A percentile compares a stretch with the other conserved stretches of the same genome.
These are phyloP conservation scores for Podarcis siculus DNA, from an alignment of 2,797 vertebrate species.

Conservation along the genomic window DNA sequence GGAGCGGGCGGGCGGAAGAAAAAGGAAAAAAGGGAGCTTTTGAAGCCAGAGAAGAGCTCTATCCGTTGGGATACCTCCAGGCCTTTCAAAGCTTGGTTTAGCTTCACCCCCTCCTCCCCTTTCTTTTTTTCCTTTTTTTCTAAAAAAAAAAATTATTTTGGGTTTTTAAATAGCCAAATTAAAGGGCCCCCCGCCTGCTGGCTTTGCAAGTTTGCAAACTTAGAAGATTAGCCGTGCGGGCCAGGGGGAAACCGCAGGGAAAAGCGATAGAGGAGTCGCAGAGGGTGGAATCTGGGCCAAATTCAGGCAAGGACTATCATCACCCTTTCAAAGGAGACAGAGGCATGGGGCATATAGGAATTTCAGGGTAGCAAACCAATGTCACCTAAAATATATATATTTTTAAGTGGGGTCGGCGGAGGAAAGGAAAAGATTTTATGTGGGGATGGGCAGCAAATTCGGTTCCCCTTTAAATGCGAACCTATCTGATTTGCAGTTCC, in stretches of 20 bases:
- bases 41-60: slow-evolving; percentile 74
- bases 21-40: slow-evolving; percentile 69
- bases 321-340: not conserved
- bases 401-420: not conserved
- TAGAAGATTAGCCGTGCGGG: slow-evolving; percentile 6
- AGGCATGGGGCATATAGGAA: too few relatives aligned
- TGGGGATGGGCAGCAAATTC: not conserved
- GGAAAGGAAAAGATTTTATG: not conserved
- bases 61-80: slow-evolving; percentile 75
- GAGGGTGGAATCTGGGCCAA: not conserved
- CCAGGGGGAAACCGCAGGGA: not conserved
- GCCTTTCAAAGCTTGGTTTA: slow-evolving; percentile 74
- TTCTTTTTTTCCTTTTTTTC: not conserved
- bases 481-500: too few relatives aligned
- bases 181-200: slow-evolving; percentile 62
- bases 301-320: not conserved
- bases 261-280: rapidly evolving
- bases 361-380: not conserved
- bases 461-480: too few relatives aligned
- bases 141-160: slow-evolving; percentile 6
- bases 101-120: slow-evolving; percentile 23
- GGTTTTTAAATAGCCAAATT: slow-evolving; percentile 79
- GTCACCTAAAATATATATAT: too few relatives aligned
- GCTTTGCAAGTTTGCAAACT: slow-evolving; percentile 25
- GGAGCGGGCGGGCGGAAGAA: slow-evolving; percentile 70